These are phyloP conservation scores for Nycticorax nycticorax DNA, from an alignment of 2,113 vertebrate genomes.

Conservation along the genomic window DNA sequence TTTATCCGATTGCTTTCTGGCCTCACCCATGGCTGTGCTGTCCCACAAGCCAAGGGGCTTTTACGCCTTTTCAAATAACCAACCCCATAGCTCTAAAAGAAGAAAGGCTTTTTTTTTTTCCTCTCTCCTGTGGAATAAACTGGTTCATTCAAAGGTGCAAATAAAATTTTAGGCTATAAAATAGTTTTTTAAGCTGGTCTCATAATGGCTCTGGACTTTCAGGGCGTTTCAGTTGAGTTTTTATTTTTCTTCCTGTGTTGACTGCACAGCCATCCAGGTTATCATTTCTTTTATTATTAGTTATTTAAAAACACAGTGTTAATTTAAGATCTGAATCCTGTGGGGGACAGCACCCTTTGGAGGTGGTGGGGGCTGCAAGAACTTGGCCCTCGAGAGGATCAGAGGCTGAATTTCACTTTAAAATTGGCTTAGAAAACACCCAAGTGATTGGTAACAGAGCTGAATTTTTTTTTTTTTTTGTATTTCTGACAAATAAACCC, in stretches of 20 bases:
- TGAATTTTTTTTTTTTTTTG: too few species aligned
- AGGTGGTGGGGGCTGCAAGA: neutral
- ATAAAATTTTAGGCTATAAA: neutral
- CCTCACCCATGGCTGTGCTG: accelerated
- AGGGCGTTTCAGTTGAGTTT: neutral
- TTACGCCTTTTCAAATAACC: neutral
- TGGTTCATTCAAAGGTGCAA: neutral
- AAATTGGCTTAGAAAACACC: neutral
- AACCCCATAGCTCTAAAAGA: neutral
- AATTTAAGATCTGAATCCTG: neutral
- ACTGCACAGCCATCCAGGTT: neutral
- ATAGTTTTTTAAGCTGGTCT: neutral
- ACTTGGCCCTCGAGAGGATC: neutral
- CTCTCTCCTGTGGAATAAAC: neutral
- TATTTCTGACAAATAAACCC: neutral
- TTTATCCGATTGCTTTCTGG: neutral
- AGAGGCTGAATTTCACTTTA: neutral
- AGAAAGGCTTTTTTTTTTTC: neutral
- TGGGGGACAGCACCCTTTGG: neutral
- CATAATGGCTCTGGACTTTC: neutral
- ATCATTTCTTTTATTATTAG: neutral
- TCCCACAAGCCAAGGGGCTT: neutral
- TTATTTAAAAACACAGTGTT: neutral
- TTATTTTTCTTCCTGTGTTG: neutral
- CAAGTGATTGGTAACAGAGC: neutral